Evolutionary conservation across 2,113 vertebrate genomes (phyloP), one percentile per base, ranked within the genome.

Genomic region (Sturnus vulgaris): DNA sequence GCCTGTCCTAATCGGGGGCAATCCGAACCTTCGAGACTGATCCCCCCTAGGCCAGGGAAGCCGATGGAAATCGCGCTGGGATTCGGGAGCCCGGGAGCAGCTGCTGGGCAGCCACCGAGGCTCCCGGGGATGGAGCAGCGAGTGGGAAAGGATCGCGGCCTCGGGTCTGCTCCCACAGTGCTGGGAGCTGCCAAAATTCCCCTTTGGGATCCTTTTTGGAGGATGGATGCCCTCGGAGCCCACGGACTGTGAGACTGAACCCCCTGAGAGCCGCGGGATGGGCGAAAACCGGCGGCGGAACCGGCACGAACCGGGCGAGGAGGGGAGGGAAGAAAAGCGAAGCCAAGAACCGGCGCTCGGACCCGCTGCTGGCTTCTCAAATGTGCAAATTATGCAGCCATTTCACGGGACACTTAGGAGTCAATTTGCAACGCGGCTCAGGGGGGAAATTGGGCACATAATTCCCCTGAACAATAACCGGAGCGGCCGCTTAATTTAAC

Each of bases 401-500:
- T 97, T 97, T 97, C 96, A 97, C 91, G 96, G 97, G 97, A 97
- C 97, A 97, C 96, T 97, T 94, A 97, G 96, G 97, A 97, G 94
- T 96, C 97, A 97, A 97, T 97, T 93, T 97, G 96, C 96, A 95
- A 87, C 66, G 77, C 89, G 53, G 96, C 95, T 95, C 96, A 90
- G 95, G 93, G 92, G 96, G 96, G 93, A 95, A 96, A 96, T 97
- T 96, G 97, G 97, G 95, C 97, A 96, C 91, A 94, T 96, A 92
- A 96, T 96, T 97, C 96, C 96, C 96, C 69, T 24, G 84, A 88
- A 92, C 94, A 94, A 96, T 96, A 82, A 93, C 82, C 72, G 69
- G 92, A 97, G 91, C 90, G 52, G 93, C 80, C 91, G 78, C 86
- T 93, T 93, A 88, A 92, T 95, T 90, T 47, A 79, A 71, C 88